Conservation (phyloP, 1,140 invertebrate genomes). For the Ostrea edulis region DNA sequence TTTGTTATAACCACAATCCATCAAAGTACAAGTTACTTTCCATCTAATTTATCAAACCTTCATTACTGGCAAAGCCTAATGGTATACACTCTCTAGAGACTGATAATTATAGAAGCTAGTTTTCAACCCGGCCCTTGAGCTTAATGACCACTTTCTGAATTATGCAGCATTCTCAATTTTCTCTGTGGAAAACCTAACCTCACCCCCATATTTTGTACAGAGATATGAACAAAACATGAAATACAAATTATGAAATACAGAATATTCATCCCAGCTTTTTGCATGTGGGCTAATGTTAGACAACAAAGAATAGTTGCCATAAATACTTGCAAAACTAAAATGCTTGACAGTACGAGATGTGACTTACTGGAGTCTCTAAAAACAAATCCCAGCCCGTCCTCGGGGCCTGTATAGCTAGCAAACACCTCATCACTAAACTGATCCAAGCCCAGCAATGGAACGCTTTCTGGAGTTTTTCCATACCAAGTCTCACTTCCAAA, state of each 20-base stretch:
- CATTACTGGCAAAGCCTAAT: not conserved
- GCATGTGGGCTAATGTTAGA: too few relatives aligned
- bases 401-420: slow-evolving; percentile 74
- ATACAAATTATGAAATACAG: too few relatives aligned
- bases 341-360: too few relatives aligned
- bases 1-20: too few relatives aligned
- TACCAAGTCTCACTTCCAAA: slow-evolving; percentile 70
- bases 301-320: too few relatives aligned
- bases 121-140: not conserved
- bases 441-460: slow-evolving; percentile 69
- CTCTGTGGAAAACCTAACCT: too few relatives aligned
- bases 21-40: not conserved
- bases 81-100: not conserved
- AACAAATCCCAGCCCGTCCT: slow-evolving; percentile 68
- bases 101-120: not conserved
- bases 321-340: too few relatives aligned
- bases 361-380: slow-evolving; percentile 52
- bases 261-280: too few relatives aligned
- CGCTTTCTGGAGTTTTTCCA: slow-evolving; percentile 64
- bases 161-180: too few relatives aligned
- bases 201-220: too few relatives aligned
- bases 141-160: not conserved
- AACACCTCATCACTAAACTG: slow-evolving; percentile 67
- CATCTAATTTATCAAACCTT: not conserved
- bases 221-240: too few relatives aligned